Conservation (phyloP, 1,140 invertebrate species). For the Trichonephila clavipes region DNA sequence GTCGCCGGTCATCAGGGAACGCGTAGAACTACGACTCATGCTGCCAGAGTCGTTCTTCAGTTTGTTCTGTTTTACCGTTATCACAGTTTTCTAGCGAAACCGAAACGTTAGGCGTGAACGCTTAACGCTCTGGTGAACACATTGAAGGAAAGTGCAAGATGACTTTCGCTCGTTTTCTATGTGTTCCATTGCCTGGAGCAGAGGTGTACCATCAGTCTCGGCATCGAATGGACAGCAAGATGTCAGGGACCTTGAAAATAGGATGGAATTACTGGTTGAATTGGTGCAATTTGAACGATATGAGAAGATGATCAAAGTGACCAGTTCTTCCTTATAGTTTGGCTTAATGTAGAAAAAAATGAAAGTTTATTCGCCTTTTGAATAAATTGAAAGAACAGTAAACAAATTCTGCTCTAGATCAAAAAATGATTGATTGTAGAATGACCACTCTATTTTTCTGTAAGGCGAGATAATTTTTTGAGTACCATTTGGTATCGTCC, state of each 20-base stretch:
- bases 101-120: background rate
- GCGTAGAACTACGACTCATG: constrained; percentile 30
- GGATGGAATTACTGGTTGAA: background rate
- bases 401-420: background rate
- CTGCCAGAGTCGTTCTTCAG: background rate
- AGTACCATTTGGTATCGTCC: background rate
- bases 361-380: background rate
- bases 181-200: background rate
- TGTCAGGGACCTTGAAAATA: constrained; percentile 16
- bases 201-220: background rate
- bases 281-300: background rate
- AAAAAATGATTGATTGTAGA: background rate
- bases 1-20: constrained; percentile 19
- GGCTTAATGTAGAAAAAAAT: background rate
- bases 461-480: background rate
- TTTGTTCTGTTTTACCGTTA: background rate
- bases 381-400: background rate
- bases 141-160: constrained; percentile 25
- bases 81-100: background rate
- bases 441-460: background rate
- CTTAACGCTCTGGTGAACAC: background rate
- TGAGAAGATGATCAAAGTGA: background rate
- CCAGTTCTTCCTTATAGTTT: background rate
- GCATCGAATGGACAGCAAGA: background rate
- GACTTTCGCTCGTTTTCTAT: background rate